A percentile compares a stretch with the other conserved stretches of the same genome.
phyloP scores from a whole-genome alignment of 2,888 invertebrate species.

The Drosophila prostipennis region DNA sequence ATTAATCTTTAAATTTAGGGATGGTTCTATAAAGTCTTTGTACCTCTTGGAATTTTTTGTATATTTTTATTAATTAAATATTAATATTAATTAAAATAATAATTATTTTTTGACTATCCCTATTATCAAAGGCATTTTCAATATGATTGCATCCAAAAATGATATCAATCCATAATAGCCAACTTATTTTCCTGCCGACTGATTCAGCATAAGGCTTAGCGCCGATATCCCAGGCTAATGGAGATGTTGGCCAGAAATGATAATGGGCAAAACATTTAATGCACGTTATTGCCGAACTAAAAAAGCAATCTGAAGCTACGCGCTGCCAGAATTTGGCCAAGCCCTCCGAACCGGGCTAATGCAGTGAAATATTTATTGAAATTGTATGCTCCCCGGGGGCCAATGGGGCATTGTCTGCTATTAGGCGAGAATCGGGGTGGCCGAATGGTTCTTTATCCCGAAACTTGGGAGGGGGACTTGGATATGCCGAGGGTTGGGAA shows the following conservation, averaged over 20 bases:
- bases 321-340: conserved; percentile 34
- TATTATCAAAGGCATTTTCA: no score
- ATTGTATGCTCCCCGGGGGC: conserved; percentile 80
- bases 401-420: conserved; percentile 74
- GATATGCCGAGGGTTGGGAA: conserved; percentile 37
- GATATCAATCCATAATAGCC: background rate
- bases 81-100: no score
- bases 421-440: conserved; percentile 51
- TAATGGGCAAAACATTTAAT: conserved; percentile 81
- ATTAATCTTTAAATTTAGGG: no score
- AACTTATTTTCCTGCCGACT: conserved; percentile 1
- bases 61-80: no score
- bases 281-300: conserved; percentile 71
- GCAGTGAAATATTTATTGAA: conserved; percentile 83
- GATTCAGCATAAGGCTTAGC: conserved; percentile 1
- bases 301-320: conserved; percentile 68
- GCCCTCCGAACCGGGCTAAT: conserved; percentile 62
- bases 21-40: no score
- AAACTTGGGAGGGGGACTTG: conserved; percentile 27
- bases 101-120: no score
- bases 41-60: no score
- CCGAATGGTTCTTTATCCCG: conserved; percentile 57
- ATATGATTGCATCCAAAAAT: background rate
- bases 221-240: conserved; percentile 52
- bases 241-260: conserved; percentile 72